These are phyloP conservation scores for Sphaerodactylus townsendi DNA, from an alignment of 2,113 vertebrate species.

Conservation along the genomic window DNA sequence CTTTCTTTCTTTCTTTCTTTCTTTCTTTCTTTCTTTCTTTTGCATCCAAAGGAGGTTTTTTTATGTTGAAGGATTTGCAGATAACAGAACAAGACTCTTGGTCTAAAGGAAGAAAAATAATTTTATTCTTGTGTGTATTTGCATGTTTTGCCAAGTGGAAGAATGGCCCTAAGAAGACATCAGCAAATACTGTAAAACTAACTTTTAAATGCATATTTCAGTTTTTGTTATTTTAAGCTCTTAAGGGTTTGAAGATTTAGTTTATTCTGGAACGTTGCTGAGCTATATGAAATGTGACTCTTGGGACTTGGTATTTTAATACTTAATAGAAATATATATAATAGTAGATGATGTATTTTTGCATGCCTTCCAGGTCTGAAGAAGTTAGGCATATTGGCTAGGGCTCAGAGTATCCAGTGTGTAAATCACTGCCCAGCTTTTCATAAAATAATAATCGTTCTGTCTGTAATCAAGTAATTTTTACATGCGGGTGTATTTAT, in stretches of 20 bases:
- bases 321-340: constrained; percentile 78
- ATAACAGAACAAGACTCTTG: constrained; percentile 22
- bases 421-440: constrained; percentile 73
- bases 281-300: constrained; percentile 80
- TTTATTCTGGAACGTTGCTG: constrained; percentile 81
- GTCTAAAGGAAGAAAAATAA: constrained; percentile 37
- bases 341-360: constrained; percentile 81
- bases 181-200: constrained; percentile 69
- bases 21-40: neutral
- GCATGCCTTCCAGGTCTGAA: constrained; percentile 78
- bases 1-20: neutral
- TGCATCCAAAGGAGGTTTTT: neutral
- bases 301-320: constrained; percentile 78
- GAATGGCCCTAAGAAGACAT: constrained; percentile 70
- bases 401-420: constrained; percentile 60
- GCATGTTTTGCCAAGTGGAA: constrained; percentile 53
- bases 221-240: constrained; percentile 76
- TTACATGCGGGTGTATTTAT: constrained; percentile 6
- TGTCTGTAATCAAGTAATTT: constrained; percentile 18
- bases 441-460: constrained; percentile 35
- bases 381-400: constrained; percentile 76
- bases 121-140: constrained; percentile 17
- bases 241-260: constrained; percentile 70
- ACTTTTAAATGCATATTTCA: constrained; percentile 75
- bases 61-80: constrained; percentile 22